phyloP scores from a whole-genome alignment of 2,113 vertebrate genomes.

The Pandion haliaetus region DNA sequence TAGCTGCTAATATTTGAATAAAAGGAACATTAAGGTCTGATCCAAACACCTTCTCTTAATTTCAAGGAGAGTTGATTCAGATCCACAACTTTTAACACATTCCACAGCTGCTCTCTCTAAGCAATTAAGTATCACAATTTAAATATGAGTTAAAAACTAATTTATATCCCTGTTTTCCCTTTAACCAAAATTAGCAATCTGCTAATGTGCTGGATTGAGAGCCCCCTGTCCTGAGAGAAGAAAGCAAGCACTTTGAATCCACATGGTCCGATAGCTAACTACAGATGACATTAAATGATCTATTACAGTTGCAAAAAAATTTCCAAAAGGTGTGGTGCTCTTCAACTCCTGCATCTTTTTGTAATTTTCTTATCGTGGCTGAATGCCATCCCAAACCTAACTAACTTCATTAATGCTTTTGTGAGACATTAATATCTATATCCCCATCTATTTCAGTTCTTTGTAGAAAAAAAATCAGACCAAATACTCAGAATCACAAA shows the following conservation, averaged over 20 bases:
- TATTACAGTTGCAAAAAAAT: background rate
- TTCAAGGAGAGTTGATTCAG: background rate
- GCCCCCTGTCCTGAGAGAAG: background rate
- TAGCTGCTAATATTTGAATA: background rate
- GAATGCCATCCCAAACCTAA: background rate
- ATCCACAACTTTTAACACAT: background rate
- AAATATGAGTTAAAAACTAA: background rate
- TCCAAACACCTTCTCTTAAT: background rate
- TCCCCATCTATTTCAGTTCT: background rate
- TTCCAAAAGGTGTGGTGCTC: background rate
- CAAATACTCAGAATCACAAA: background rate
- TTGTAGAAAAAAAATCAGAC: background rate
- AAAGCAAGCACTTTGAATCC: background rate
- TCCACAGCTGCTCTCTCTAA: background rate
- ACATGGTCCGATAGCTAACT: background rate
- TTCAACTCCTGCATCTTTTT: background rate
- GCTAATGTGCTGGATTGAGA: background rate
- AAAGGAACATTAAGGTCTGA: background rate
- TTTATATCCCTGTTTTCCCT: background rate
- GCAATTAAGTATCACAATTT: background rate
- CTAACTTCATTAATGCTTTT: background rate
- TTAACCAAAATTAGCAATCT: background rate
- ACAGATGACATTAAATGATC: background rate
- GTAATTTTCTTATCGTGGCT: background rate
- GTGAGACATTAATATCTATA: background rate